These are phyloP conservation scores for Ophioninae sp. DNA, from an alignment of 2,888 invertebrate species.

Conservation along the genomic window DNA sequence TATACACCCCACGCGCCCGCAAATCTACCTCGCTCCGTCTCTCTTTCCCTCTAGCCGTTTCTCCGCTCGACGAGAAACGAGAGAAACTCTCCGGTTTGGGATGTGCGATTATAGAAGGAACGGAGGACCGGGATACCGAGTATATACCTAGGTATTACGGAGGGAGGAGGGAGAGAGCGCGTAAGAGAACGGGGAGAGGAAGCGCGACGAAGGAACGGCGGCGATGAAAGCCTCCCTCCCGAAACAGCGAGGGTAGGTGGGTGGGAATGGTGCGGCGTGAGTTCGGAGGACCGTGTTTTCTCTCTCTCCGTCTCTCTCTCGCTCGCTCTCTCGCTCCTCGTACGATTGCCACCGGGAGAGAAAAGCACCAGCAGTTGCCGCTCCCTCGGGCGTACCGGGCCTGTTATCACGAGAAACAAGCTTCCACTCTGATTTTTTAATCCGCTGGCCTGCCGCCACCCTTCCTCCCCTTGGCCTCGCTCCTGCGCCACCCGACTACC, in stretches of 20 bases:
- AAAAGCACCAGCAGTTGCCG: conserved; percentile 74
- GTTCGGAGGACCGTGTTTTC: conserved; percentile 54
- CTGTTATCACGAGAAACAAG: conserved; percentile 82
- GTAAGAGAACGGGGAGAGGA: conserved; percentile 51
- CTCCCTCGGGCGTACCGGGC: conserved; percentile 68
- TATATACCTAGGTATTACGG: conserved; percentile 25
- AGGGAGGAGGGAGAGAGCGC: background rate
- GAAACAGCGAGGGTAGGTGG: conserved; percentile 55
- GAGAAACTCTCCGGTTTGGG: conserved; percentile 44
- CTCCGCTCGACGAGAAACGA: conserved; percentile 29
- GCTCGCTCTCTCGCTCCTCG: conserved; percentile 30
- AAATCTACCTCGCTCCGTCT: conserved; percentile 22
- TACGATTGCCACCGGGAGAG: conserved; percentile 68
- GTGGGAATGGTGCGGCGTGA: conserved; percentile 54
- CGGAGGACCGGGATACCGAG: conserved; percentile 41
- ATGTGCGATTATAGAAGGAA: conserved; percentile 31
- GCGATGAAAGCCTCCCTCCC: conserved; percentile 52
- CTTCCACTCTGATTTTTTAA: conserved; percentile 82
- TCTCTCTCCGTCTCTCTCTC: conserved; percentile 11
- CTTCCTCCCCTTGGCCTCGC: conserved; percentile 64
- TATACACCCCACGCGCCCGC: conserved; percentile 24
- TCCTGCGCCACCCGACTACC: conserved; percentile 66
- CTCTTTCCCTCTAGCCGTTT: background rate
- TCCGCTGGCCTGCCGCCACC: conserved; percentile 73
- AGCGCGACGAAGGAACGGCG: conserved; percentile 60